Conservation (phyloP, 2,113 vertebrate genomes). For the Conger conger region DNA sequence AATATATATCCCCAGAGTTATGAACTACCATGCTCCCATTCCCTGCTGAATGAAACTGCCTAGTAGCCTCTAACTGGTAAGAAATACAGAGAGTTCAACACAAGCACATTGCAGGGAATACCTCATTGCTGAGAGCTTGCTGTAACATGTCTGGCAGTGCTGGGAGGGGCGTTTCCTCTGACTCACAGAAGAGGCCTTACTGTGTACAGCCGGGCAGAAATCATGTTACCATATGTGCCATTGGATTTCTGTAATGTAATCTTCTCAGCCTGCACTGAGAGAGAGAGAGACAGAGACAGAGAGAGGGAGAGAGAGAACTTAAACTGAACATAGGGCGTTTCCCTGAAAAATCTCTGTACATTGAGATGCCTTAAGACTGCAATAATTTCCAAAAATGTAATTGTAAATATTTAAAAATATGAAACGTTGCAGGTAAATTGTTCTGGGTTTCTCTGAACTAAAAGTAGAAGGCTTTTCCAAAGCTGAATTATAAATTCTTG, state of each 20-base stretch:
- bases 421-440: too few relatives aligned
- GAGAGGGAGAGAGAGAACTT: neutral
- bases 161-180: constrained; percentile 16
- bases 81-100: constrained; percentile 31
- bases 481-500: too few relatives aligned
- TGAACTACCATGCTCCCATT: constrained; percentile 27
- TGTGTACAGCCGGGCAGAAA: neutral
- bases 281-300: neutral
- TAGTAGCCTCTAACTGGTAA: constrained; percentile 9
- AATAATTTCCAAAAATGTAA: too few relatives aligned
- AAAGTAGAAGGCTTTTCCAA: too few relatives aligned
- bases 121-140: neutral
- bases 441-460: too few relatives aligned
- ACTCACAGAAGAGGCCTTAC: constrained; percentile 9
- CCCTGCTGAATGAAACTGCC: constrained; percentile 18
- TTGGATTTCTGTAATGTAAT: neutral
- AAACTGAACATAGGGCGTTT: neutral
- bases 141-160: constrained; percentile 19
- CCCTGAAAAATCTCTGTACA: neutral
- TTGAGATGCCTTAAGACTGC: neutral
- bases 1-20: constrained; percentile 16
- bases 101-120: constrained; percentile 19
- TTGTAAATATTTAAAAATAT: too few relatives aligned
- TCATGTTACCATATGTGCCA: constrained; percentile 12
- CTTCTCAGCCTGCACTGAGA: neutral